Evolutionary conservation across 2,113 vertebrate species (phyloP), one percentile per base, ranked within the genome.

Genomic region (Sylvicapra grimmia): DNA sequence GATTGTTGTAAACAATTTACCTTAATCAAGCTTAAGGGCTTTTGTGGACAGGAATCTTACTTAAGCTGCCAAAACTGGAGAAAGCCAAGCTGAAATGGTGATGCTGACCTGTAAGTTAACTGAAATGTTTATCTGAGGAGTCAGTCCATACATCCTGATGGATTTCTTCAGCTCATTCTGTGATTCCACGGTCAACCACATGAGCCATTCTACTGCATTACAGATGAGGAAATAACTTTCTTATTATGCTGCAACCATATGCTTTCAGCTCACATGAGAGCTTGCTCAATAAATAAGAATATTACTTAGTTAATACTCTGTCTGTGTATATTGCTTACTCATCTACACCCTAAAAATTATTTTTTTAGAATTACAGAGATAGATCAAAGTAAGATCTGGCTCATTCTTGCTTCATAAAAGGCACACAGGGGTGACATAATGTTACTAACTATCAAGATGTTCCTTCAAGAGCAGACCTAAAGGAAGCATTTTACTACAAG

Each of bases 1-100:
- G 58, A 86, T 89, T 90, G 44, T 40, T 61, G n/a, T 59, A 89
- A 96, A 95, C 18, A 93, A 77, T 88, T 96, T 94, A 86, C 49
- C 29, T 96, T 92, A 89, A 94, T 61, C 79, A 89, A 79, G 61
- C 56, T 83, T 86, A 89, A 89, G 12, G 3, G 3, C 4, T 87
- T 95, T 94, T 89, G 31, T 68, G 31, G 51, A 86, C 54, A 59
- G 44, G 59, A 95, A 77, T 86, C 19, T 18, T 89, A 90, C 23
- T 19, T n/a, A 49, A 95, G 27, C 44, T 89, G 31, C 65, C 86
- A 56, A 72, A 93, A 90, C 21, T 93, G 56, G 51, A 93, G 86
- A 93, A 96, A 85, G 51, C 68, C 65, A 51, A 4, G 7, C n/a
- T 93, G 49, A 93, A 97, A 91, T 65, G 27, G 53, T 72, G 25